Evolutionary conservation across 2,797 vertebrate genomes (phyloP).

Genomic region (Siniperca obscura): DNA sequence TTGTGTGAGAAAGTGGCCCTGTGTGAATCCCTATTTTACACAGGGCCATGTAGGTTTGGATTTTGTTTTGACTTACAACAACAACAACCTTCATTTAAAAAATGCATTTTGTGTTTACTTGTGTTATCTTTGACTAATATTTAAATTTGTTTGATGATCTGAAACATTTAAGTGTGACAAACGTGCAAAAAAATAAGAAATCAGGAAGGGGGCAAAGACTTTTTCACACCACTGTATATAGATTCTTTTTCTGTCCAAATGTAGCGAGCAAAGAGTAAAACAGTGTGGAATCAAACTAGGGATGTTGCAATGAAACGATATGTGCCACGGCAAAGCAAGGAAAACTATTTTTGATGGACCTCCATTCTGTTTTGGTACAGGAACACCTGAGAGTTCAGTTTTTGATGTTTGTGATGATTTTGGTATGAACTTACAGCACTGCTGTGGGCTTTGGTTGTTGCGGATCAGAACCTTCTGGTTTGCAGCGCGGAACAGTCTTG

Average conservation of each 20-base stretch:
- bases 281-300: not conserved
- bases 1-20: no score
- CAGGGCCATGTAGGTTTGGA: no score
- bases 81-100: no score
- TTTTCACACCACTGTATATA: no score
- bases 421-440: conserved; percentile 91
- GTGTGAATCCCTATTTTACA: no score
- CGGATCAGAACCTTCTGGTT: conserved; percentile 93
- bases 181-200: no score
- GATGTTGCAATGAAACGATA: not conserved
- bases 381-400: not conserved
- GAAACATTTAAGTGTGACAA: no score
- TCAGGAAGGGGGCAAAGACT: no score
- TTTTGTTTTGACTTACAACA: no score
- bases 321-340: rapidly evolving
- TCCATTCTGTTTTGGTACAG: not conserved
- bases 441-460: conserved; percentile 90
- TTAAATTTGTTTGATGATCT: no score
- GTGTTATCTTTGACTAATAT: no score
- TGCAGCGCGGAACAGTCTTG: conserved; percentile 89
- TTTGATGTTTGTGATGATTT: not conserved
- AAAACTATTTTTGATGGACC: not conserved
- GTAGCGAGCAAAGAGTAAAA: not conserved
- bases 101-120: no score
- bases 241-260: not conserved